Percentiles rank a stretch among this genome's conserved stretches.
Evolutionary conservation across 2,113 vertebrate genomes (phyloP).

Genomic region (Podocnemis expansa): DNA sequence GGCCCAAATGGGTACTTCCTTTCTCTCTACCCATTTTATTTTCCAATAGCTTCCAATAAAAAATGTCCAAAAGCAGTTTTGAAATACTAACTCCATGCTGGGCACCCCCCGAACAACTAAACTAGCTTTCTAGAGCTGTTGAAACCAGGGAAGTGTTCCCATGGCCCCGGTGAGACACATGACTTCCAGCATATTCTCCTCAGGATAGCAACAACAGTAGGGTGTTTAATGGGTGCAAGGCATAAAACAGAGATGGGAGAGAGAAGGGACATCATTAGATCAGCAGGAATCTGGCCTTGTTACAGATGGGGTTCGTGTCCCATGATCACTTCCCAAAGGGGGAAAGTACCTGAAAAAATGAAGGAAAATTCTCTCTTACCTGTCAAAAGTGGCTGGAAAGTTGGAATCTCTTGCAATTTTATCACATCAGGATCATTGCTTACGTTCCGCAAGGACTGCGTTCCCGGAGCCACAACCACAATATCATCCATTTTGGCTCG

Average conservation of each 20-base stretch:
- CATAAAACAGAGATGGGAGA: not conserved
- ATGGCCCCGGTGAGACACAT: rapidly evolving
- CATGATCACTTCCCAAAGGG: not conserved
- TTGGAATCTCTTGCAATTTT: constrained; percentile 97
- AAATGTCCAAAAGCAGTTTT: not conserved
- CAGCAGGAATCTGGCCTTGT: not conserved
- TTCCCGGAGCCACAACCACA: constrained; percentile 93
- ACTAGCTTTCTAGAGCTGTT: not conserved
- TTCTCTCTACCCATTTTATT: not conserved
- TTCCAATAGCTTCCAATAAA: not conserved
- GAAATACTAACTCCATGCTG: not conserved
- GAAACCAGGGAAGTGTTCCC: rapidly evolving
- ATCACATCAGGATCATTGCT: constrained; percentile 98
- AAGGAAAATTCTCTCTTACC: constrained; percentile 71
- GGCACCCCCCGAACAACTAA: not conserved
- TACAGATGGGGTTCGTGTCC: too few species aligned
- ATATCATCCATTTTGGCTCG: constrained; percentile 99
- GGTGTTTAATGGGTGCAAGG: not conserved
- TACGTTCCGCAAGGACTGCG: constrained; percentile 90
- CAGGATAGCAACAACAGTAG: not conserved
- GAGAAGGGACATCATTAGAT: not conserved
- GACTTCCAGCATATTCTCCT: not conserved
- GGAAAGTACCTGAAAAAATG: not conserved
- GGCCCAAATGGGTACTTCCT: not conserved
- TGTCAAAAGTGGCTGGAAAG: constrained; percentile 96